Evolutionary conservation across 2,888 invertebrate species (phyloP), one percentile per base, ranked within the genome.

Genomic region (Tetragonula carbonaria): DNA sequence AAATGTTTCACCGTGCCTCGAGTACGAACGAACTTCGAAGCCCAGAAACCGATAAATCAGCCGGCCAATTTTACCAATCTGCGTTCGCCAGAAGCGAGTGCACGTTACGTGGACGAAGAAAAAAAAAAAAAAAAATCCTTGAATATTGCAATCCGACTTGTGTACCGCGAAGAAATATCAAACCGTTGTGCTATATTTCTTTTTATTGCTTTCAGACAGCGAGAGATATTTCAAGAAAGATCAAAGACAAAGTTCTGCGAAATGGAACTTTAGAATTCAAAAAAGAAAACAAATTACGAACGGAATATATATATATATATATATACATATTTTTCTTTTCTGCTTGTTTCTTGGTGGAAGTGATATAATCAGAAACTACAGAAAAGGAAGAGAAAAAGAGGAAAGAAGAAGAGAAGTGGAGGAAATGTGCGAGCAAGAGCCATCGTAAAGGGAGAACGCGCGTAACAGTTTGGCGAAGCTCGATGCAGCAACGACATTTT

Each of bases 401-500:
- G 16, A 3, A 28, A 28, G 28, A 28, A 18, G 8, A 62, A 6
- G 28, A 28, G 28, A 8, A 28, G 16, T 0, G 0, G 8, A 16
- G 23, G 23, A 28, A 28, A 62, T 28, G 57, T n/a, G 57, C n/a
- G 57, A n/a, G 57, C 57, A 18, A 4, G 16, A 28, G 4, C 28
- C 28, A 68, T 13, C 16, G 63, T n/a, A 8, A 45, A 45, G 45
- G 6, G 8, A 1, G 45, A 45, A 11, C 38, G 59, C 59, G 18
- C 23, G 74, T 23, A n/a, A 33, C 57, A 71, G 65, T 23, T 28
- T 33, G 14, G 38, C 28, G 18, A 38, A 59, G 16, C 18, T 50
- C 11, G 28, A 57, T 28, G 57, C 45, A 45, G 51, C 53, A 84
- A 38, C 55, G 68, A 68, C 66, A 63, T 80, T 82, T 81, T 76